Percentiles rank a stretch among this genome's conserved stretches.
These are phyloP conservation scores for Ridgeia piscesae DNA, from an alignment of 1,140 invertebrate species.

Conservation along the genomic window DNA sequence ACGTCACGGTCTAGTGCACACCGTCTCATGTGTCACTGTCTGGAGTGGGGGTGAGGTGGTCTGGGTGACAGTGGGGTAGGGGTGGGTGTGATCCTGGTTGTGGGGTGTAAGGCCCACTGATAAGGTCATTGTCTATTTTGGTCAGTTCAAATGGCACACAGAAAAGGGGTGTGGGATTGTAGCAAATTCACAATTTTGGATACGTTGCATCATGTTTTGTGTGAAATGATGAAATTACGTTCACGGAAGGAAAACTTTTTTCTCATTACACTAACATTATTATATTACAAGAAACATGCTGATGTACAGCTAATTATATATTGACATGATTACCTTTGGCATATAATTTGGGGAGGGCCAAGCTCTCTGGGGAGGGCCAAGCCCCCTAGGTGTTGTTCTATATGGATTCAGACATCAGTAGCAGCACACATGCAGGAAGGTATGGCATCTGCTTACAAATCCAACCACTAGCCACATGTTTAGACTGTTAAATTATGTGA, in stretches of 20 bases:
- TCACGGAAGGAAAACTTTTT: not conserved
- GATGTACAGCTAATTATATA: not conserved
- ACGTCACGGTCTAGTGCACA: not conserved
- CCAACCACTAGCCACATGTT: no score
- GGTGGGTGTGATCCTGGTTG: not conserved
- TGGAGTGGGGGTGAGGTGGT: not conserved
- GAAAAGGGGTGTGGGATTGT: not conserved
- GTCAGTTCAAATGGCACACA: not conserved
- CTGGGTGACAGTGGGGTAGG: not conserved
- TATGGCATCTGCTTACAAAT: not conserved
- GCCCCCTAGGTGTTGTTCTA: not conserved
- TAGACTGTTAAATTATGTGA: no score
- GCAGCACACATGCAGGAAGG: not conserved
- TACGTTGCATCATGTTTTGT: not conserved
- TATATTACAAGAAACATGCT: not conserved
- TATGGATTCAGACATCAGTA: not conserved
- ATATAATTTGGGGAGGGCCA: not conserved
- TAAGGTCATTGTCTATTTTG: not conserved
- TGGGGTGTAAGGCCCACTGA: not conserved
- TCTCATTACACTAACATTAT: not conserved
- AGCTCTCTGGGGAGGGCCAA: no score
- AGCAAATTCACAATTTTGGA: not conserved
- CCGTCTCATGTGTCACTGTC: not conserved
- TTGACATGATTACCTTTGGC: not conserved
- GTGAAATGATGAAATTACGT: not conserved